These are phyloP conservation scores for Parascotia fuliginaria DNA, from an alignment of 2,888 invertebrate genomes.

Conservation along the genomic window DNA sequence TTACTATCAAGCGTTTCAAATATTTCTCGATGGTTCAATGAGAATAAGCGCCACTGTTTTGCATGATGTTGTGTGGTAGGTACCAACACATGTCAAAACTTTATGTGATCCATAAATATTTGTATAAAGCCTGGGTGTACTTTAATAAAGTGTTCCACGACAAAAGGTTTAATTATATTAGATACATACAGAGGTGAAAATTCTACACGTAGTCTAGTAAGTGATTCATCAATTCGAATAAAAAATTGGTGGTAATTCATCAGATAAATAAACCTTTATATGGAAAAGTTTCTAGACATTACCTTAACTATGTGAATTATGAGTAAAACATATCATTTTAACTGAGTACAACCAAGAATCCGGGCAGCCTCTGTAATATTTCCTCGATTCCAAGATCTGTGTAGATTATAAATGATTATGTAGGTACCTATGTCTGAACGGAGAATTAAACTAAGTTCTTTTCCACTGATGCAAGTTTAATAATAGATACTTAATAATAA, in stretches of 20 bases:
- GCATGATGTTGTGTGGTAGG: too few relatives aligned
- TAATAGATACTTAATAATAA: conserved; percentile 23
- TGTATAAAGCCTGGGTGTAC: too few relatives aligned
- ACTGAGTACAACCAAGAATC: conserved; percentile 17
- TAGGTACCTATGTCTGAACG: conserved; percentile 27
- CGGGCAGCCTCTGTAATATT: conserved; percentile 30
- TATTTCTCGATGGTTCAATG: too few relatives aligned
- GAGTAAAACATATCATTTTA: conserved; percentile 37
- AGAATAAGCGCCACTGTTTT: too few relatives aligned
- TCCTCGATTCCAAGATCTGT: conserved; percentile 46
- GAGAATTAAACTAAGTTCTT: conserved; percentile 24
- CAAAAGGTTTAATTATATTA: too few relatives aligned
- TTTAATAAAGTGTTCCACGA: too few relatives aligned
- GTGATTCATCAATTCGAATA: background rate
- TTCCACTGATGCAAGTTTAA: conserved; percentile 35
- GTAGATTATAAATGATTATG: conserved; percentile 40
- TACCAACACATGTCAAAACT: too few relatives aligned
- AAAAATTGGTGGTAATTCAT: background rate
- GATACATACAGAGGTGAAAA: too few relatives aligned
- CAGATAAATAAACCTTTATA: conserved; percentile 9
- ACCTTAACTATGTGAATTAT: conserved; percentile 24
- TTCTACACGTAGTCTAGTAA: too few relatives aligned
- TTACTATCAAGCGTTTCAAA: too few relatives aligned
- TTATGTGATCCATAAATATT: too few relatives aligned
- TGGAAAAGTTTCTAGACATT: conserved; percentile 18